A percentile compares a stretch with the other conserved stretches of the same genome.
Conservation (phyloP, 2,797 vertebrate species). For the Artibeus jamaicensis region DNA sequence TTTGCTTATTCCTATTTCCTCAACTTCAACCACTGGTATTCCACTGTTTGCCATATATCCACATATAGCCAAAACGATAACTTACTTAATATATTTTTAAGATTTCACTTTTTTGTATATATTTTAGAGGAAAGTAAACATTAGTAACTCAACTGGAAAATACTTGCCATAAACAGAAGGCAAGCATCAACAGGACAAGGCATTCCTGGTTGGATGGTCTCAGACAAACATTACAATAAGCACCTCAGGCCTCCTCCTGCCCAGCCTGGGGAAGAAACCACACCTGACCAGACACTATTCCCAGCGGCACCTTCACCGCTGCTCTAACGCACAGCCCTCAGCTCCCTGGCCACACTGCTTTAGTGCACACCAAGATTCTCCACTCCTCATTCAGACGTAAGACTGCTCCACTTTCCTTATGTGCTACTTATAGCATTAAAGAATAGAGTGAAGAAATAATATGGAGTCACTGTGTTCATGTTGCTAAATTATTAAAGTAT, state of each 20-base stretch:
- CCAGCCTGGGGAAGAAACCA: background rate
- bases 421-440: background rate
- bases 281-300: background rate
- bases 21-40: background rate
- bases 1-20: background rate
- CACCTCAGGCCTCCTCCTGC: background rate
- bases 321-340: background rate
- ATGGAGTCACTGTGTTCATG: background rate
- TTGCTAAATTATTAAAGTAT: background rate
- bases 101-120: background rate
- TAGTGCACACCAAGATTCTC: background rate
- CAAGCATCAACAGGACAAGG: background rate
- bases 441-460: background rate
- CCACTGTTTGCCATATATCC: background rate
- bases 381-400: background rate
- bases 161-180: background rate
- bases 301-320: background rate
- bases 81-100: background rate
- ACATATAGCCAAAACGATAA: background rate
- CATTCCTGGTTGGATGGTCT: background rate
- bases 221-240: background rate
- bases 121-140: background rate
- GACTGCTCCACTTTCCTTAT: background rate
- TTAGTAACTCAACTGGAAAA: background rate
- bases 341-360: background rate